A percentile compares a stretch with the other conserved stretches of the same genome.
Conservation (phyloP, 1,140 invertebrate species). For the Drosophila sp. region DNA sequence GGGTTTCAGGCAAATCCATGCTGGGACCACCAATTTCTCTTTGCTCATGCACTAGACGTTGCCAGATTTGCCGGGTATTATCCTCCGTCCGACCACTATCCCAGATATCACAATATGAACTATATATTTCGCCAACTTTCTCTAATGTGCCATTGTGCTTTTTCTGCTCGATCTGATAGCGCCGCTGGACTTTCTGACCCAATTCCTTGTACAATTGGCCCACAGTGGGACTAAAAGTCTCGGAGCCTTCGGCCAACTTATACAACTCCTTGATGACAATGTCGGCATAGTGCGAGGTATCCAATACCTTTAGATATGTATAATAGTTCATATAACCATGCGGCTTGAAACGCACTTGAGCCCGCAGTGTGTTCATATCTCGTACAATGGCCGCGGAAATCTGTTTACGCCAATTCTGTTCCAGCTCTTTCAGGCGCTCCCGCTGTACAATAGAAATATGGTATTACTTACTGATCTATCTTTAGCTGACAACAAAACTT, state of each 20-base stretch:
- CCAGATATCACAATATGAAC: conserved; percentile 89
- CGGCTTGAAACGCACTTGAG: conserved; percentile 82
- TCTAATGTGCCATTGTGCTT: conserved; percentile 86
- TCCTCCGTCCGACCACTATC: conserved; percentile 82
- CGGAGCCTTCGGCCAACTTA: conserved; percentile 89
- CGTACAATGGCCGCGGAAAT: conserved; percentile 87
- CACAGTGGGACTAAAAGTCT: conserved; percentile 90
- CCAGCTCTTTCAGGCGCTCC: conserved; percentile 85
- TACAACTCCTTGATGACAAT: conserved; percentile 87
- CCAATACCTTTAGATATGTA: conserved; percentile 89
- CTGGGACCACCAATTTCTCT: conserved; percentile 86
- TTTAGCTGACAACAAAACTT: conserved; percentile 28
- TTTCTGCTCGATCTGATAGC: conserved; percentile 88
- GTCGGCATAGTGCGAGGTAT: conserved; percentile 87
- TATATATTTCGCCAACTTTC: conserved; percentile 88
- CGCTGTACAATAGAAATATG: conserved; percentile 72
- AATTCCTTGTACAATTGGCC: conserved; percentile 87
- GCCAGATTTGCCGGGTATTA: conserved; percentile 90
- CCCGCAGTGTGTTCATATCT: conserved; percentile 86
- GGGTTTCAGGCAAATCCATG: conserved; percentile 85
- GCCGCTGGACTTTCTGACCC: conserved; percentile 86
- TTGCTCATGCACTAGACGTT: conserved; percentile 85
- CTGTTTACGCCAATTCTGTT: conserved; percentile 87
- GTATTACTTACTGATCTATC: no score
- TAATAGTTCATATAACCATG: conserved; percentile 85